Evolutionary conservation across 1,140 invertebrate genomes (phyloP), one percentile per base, ranked within the genome.

Genomic region (Drosophila biarmipes): DNA sequence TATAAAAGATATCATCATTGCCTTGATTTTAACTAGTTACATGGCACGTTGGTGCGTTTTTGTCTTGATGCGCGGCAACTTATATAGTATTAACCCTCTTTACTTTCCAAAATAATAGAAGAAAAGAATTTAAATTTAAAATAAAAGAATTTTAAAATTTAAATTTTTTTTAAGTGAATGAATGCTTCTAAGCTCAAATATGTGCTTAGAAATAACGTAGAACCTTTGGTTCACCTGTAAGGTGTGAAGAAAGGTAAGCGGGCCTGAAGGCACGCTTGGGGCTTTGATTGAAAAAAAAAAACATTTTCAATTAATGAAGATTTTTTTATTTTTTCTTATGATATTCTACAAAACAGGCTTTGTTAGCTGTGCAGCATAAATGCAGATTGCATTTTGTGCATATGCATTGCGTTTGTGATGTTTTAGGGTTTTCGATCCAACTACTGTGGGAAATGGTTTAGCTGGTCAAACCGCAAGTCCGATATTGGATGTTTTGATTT

Each of bases 151-250:
- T n/a, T n/a, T n/a, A n/a, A n/a, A n/a, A n/a, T n/a, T n/a, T 37
- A n/a, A 37, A n/a, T 3, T 37, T 37, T 37, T 37, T 37, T 37
- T 14, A n/a, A n/a, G 31, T 37, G 5, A 37, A n/a, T n/a, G 35
- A n/a, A n/a, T n/a, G 31, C 7, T 34, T 34, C 10, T 34, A 34
- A 34, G 6, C 8, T 34, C 31, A 34, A 34, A 34, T 34, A 37
- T 37, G 35, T n/a, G 2, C 35, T 66, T 17, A 66, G n/a, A 55
- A 64, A 42, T 14, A 35, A 24, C 14, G 35, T 61, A 61, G 37
- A 43, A 52, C 12, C 17, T 64, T 64, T 15, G 14, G 59, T 40
- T 63, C 11, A 54, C 19, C 42, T 63, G 49, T 24, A 21, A 54
- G 34, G 40, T 62, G 49, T 35, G 27, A 42, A 55, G 8, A 55